Conservation (phyloP, 2,113 vertebrate genomes). For the Larimichthys crocea region DNA sequence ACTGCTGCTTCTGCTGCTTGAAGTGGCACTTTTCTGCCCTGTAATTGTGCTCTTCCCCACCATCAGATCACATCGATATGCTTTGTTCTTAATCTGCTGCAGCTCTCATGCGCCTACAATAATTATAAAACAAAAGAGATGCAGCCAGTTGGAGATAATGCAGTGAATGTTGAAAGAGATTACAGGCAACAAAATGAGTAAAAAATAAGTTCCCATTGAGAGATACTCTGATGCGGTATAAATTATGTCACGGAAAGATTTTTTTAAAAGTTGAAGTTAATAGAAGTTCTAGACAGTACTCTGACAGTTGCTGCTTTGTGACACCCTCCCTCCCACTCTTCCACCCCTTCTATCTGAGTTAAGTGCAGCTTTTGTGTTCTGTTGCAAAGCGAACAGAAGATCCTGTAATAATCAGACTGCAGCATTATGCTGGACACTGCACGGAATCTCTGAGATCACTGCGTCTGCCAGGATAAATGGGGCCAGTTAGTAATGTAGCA, state of each 20-base stretch:
- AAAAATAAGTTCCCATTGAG: not conserved
- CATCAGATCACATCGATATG: conserved; percentile 18
- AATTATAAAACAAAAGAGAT: not conserved
- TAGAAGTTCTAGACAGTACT: conserved; percentile 28
- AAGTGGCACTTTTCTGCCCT: conserved; percentile 68
- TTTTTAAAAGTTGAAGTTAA: conserved; percentile 8
- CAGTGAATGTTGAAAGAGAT: not conserved
- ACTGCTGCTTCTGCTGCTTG: conserved; percentile 67
- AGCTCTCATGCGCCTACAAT: conserved; percentile 2
- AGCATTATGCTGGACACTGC: conserved; percentile 31
- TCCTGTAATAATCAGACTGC: conserved; percentile 36
- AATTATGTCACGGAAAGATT: conserved; percentile 13
- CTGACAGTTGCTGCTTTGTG: conserved; percentile 65
- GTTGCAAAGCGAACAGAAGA: conserved; percentile 43
- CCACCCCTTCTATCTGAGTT: conserved; percentile 22
- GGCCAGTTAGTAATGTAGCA: conserved; percentile 51
- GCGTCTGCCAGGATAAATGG: conserved; percentile 21
- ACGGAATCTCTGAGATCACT: conserved; percentile 65
- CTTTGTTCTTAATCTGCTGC: conserved; percentile 51
- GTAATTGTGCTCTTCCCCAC: conserved; percentile 56
- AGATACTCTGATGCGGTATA: conserved; percentile 2
- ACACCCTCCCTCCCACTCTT: not conserved
- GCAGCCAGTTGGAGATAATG: not conserved
- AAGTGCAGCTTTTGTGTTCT: conserved; percentile 55
- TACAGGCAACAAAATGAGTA: not conserved